phyloP scores from a whole-genome alignment of 2,888 invertebrate species.

The Allacma fusca region DNA sequence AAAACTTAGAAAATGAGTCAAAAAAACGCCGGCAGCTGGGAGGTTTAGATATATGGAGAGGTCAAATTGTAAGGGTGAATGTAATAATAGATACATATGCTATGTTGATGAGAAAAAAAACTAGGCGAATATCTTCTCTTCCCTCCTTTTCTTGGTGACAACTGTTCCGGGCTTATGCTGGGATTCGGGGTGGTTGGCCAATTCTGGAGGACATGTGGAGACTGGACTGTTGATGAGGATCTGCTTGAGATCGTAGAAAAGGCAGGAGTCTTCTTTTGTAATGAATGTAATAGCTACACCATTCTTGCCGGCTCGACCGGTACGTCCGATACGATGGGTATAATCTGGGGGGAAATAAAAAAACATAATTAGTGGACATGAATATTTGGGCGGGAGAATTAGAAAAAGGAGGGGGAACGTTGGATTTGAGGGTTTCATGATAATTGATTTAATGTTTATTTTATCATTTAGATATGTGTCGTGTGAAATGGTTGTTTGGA shows the following conservation, averaged over 20 bases:
- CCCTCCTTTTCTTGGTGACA: slow-evolving; percentile 84
- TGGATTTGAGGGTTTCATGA: too few relatives aligned
- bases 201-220: slow-evolving; percentile 93
- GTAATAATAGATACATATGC: too few relatives aligned
- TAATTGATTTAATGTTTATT: too few relatives aligned
- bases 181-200: slow-evolving; percentile 97
- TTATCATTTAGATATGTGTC: too few relatives aligned
- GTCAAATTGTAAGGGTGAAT: too few relatives aligned
- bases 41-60: too few relatives aligned
- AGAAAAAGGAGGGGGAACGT: too few relatives aligned
- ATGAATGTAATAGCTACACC: slow-evolving; percentile 96
- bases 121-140: slow-evolving; percentile 94
- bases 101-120: too few relatives aligned
- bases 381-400: too few relatives aligned
- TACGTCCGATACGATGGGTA: slow-evolving; percentile 98
- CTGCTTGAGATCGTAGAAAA: slow-evolving; percentile 98
- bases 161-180: slow-evolving; percentile 97
- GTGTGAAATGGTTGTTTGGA: too few relatives aligned
- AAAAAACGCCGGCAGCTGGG: too few relatives aligned
- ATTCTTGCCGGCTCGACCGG: slow-evolving; percentile 97
- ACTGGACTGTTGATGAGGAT: slow-evolving; percentile 86
- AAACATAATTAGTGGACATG: not conserved
- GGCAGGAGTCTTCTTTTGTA: slow-evolving; percentile 92
- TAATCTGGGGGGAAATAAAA: slow-evolving; percentile 72
- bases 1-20: too few relatives aligned